Percentiles rank a stretch among this genome's conserved stretches.
These are phyloP conservation scores for Coturnix japonica DNA, from an alignment of 2,113 vertebrate species.

Conservation along the genomic window DNA sequence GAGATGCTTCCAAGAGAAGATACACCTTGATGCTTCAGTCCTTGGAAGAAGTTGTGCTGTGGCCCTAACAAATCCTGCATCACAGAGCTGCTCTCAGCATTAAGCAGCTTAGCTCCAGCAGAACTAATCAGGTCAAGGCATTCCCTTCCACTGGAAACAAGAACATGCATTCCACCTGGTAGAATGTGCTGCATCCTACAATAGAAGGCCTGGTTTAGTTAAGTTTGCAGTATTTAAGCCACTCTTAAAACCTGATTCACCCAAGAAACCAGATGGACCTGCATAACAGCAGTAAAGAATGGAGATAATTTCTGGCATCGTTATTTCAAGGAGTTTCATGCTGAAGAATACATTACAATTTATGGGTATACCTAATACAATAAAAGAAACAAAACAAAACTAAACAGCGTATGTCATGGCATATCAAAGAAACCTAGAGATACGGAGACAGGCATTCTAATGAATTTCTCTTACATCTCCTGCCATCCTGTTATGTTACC, in stretches of 20 bases:
- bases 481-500: not conserved
- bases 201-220: not conserved
- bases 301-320: not conserved
- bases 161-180: fast-evolving
- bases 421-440: not conserved
- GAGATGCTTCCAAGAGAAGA: not conserved
- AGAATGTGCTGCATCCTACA: not conserved
- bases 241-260: fast-evolving
- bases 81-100: not conserved
- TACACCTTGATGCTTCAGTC: not conserved
- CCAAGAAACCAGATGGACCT: not conserved
- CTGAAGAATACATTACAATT: not conserved
- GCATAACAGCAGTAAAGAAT: not conserved
- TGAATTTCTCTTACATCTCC: not conserved
- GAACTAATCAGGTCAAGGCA: not conserved
- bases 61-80: not conserved
- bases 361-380: not conserved
- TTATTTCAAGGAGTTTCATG: not conserved
- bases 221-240: not conserved
- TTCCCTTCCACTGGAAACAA: not conserved
- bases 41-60: not conserved
- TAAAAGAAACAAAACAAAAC: not conserved
- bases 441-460: not conserved
- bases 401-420: not conserved
- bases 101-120: not conserved